Base-by-base conservation (phyloP, 2,888 invertebrate genomes). In the Cheilosia pagana region DNA sequence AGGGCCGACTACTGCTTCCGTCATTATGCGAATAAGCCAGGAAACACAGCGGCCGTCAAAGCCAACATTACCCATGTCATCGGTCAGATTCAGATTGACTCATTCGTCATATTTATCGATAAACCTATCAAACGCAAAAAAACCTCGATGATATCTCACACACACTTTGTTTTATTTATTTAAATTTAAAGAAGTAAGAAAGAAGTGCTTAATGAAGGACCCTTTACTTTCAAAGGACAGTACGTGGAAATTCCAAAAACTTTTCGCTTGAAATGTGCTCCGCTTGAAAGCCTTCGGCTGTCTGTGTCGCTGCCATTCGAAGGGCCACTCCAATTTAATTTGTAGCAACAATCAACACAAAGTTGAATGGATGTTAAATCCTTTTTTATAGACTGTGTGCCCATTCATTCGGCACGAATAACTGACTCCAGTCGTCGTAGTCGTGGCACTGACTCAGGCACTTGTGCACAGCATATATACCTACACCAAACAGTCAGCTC, bases 341-440 rank as follows among this genome's bases (percentile, higher is more conserved):
- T 70, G 55, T 16, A 71, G 41, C 78, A 78, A 65, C 50, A 78
- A 65, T 57, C 21, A 12, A 41, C 50, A 50, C 59, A 39, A 55
- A 70, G 50, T 57, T 71, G 39, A 78, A 71, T 78, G 57, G 63
- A 71, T 71, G 62, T 39, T 50, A 55, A 57, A 63, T 62, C 62
- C 55, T 16, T 68, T 68, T 55, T 63, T 71, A 63, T 28, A 39
- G 63, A 71, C 39, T 41, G 43, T 41, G 31, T 55, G 28, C 48
- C 53, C 48, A 78, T 71, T 63, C 71, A 63, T 31, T 71, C 41
- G 63, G 53, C 45, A 62, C 62, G 48, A 70, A 70, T 19, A 41
- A 52, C 43, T 45, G 41, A 43, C 23, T 55, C 21, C 31, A 23
- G 23, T 21, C 10, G 43, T 53, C 19, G 59, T 23, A 23, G 23